Percentiles rank a stretch among this genome's conserved stretches.
Conservation (phyloP, 1,140 invertebrate genomes). For the Venturia canescens region DNA sequence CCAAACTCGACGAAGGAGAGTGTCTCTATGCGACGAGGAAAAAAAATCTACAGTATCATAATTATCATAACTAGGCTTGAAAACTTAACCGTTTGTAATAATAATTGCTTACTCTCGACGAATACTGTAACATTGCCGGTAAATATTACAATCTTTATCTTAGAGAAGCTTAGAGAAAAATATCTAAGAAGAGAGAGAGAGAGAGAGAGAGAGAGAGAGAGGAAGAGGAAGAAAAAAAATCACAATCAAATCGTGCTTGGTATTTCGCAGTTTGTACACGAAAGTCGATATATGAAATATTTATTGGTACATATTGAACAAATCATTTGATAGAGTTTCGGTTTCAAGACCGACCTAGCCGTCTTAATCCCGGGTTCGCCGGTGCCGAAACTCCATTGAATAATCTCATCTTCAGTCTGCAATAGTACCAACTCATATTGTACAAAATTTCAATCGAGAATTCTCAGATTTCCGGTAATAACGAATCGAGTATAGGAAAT, state of each 20-base stretch:
- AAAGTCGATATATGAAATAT: not conserved
- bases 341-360: too few relatives aligned
- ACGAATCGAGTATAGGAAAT: not conserved
- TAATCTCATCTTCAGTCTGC: too few relatives aligned
- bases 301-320: slow-evolving; percentile 1
- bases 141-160: not conserved
- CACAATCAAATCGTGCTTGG: not conserved
- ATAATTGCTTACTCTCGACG: not conserved
- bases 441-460: not conserved
- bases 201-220: slow-evolving; percentile 6
- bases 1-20: slow-evolving; percentile 69
- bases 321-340: too few relatives aligned
- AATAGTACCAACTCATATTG: too few relatives aligned
- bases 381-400: too few relatives aligned
- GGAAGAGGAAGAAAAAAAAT: not conserved
- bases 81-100: not conserved
- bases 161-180: not conserved
- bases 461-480: not conserved
- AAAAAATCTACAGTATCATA: slow-evolving; percentile 68
- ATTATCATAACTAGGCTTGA: slow-evolving; percentile 63
- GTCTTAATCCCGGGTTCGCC: too few relatives aligned
- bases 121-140: not conserved
- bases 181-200: slow-evolving; percentile 1
- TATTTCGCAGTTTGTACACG: not conserved
- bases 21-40: slow-evolving; percentile 69